Conservation (phyloP, 1,140 invertebrate genomes). For the Theocolax elegans region DNA sequence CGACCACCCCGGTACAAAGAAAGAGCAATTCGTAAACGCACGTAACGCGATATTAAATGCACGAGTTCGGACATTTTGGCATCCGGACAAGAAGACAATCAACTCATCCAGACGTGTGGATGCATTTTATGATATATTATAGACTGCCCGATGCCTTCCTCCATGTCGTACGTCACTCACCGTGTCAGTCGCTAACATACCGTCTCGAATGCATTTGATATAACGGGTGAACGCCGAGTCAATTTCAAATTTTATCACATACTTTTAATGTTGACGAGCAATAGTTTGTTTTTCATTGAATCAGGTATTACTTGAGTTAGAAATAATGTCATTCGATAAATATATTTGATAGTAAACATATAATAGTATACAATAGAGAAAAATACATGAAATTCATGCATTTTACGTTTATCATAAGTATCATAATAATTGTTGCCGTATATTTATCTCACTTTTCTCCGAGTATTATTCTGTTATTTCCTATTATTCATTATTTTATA, state of each 20-base stretch:
- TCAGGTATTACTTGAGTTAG: no score
- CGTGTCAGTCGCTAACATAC: slow-evolving; percentile 67
- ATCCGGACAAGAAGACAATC: slow-evolving; percentile 69
- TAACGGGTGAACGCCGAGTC: slow-evolving; percentile 64
- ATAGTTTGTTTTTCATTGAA: no score
- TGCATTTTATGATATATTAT: slow-evolving; percentile 70
- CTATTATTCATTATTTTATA: no score
- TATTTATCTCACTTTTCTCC: no score
- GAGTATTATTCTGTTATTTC: no score
- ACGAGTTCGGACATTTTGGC: slow-evolving; percentile 68
- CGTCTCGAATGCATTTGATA: slow-evolving; percentile 67
- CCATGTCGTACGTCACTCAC: slow-evolving; percentile 68
- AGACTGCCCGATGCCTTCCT: slow-evolving; percentile 65
- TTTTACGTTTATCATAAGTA: no score
- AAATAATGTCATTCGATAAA: no score
- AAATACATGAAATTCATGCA: no score
- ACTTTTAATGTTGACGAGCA: neutral
- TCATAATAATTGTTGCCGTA: no score
- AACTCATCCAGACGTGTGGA: slow-evolving; percentile 68
- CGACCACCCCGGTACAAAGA: slow-evolving; percentile 57
- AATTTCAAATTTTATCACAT: slow-evolving; percentile 5
- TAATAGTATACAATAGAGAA: no score
- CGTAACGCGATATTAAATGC: slow-evolving; percentile 67
- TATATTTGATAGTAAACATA: no score
- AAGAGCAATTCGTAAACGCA: slow-evolving; percentile 58